Base-by-base conservation (phyloP, 2,888 invertebrate species). In the Ochropleura plecta region DNA sequence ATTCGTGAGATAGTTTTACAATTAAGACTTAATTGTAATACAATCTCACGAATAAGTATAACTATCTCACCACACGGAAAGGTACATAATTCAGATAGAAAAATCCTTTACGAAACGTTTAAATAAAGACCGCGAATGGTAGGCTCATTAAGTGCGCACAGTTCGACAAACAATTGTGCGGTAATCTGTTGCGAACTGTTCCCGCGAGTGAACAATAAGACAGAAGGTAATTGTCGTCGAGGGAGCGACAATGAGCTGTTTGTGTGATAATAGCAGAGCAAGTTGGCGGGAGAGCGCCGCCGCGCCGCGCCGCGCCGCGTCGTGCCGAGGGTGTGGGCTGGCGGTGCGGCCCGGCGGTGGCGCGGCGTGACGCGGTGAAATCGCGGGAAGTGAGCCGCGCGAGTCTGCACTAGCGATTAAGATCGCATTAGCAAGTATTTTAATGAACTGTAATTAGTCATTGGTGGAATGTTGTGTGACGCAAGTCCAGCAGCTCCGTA, bases 391-490 rank as follows among this genome's bases (percentile, higher is more conserved):
- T 60, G 70, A 69, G 60, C 63, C 70, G 60, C 64, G 70, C 48
- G 46, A 20, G 18, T 40, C 48, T n/a, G 30, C 10, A 48, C 30
- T 62, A 59, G 62, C 76, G 82, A 84, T 85, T 80, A 70, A 91
- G 90, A 90, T 90, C 88, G 84, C 86, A 84, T 85, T 85, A 82
- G 86, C 88, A 86, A 89, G 85, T 83, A 91, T 91, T 83, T 91
- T 91, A 91, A 91, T 88, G 79, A 91, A 88, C 87, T 68, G 79
- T 87, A 89, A 87, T 90, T 89, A 87, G 86, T 86, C 87, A 86
- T 83, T 84, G 84, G 69, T 44, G 83, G 81, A 78, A 86, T 86
- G 75, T 82, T 57, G 46, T 30, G 79, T 77, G 66, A 73, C 79
- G 78, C 78, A 76, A 87, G 49, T 70, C 78, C 72, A 73, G 70